phyloP scores from a whole-genome alignment of 2,797 vertebrate genomes.

The Trachops cirrhosus region DNA sequence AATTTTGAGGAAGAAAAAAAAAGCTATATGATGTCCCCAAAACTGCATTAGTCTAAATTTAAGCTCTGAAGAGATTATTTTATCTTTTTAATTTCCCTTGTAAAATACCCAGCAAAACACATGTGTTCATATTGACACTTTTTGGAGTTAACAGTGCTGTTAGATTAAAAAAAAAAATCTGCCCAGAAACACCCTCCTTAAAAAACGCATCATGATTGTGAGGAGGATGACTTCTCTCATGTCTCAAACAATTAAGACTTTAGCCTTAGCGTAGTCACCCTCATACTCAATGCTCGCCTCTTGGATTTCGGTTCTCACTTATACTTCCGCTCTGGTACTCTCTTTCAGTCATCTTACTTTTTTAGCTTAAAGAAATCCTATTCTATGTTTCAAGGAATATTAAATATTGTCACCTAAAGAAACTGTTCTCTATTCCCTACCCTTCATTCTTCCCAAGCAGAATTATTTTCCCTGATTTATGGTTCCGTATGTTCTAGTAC shows the following conservation, averaged over 20 bases:
- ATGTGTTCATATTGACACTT: neutral
- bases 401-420: neutral
- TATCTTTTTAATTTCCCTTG: slow-evolving; percentile 23
- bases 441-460: neutral
- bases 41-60: neutral
- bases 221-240: neutral
- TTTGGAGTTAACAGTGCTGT: neutral
- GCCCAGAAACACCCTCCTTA: neutral
- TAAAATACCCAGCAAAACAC: neutral
- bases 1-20: neutral
- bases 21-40: neutral
- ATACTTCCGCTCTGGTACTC: neutral
- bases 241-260: neutral
- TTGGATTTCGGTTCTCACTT: neutral
- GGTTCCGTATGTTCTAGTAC: neutral
- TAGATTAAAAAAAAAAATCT: neutral
- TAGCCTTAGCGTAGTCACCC: neutral
- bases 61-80: neutral
- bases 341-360: neutral
- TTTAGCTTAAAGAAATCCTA: neutral
- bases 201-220: neutral
- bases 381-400: neutral
- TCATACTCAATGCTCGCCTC: neutral
- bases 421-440: neutral
- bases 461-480: neutral